Percentiles rank a stretch among this genome's conserved stretches.
phyloP scores from a whole-genome alignment of 2,113 vertebrate genomes.

The Oceanites oceanicus region DNA sequence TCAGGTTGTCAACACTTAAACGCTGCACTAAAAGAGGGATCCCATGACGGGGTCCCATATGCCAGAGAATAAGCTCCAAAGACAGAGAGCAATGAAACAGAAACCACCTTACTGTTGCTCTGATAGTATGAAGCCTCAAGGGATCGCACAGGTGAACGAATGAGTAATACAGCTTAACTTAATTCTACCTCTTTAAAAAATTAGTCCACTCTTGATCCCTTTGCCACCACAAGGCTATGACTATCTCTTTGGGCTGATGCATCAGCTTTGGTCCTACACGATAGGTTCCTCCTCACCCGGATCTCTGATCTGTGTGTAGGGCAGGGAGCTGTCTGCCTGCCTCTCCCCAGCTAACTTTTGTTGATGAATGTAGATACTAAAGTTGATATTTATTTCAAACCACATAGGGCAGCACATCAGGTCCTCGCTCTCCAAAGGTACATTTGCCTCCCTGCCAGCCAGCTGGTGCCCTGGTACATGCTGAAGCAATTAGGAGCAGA shows the following conservation, averaged over 20 bases:
- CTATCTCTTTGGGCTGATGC: neutral
- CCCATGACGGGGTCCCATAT: neutral
- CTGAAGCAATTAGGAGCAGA: neutral
- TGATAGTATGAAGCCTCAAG: neutral
- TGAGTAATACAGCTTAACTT: neutral
- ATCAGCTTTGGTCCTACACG: neutral
- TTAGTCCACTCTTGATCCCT: neutral
- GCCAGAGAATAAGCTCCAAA: neutral
- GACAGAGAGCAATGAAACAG: neutral
- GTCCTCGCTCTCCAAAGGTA: neutral
- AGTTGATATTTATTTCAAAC: neutral
- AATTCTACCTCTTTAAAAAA: neutral
- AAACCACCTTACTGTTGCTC: neutral
- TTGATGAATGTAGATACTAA: neutral
- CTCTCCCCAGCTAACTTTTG: neutral
- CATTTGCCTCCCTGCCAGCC: neutral
- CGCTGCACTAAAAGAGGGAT: neutral
- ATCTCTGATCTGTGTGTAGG: neutral
- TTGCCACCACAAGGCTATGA: neutral
- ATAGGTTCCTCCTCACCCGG: neutral
- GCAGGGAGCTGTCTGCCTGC: neutral
- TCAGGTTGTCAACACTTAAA: neutral
- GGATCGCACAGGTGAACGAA: neutral
- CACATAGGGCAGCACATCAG: neutral
- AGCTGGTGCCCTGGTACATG: neutral